Evolutionary conservation across 37 sponge, comb jelly and placozoan species (phyloP).

Genomic region (Haliclona indistincta): DNA sequence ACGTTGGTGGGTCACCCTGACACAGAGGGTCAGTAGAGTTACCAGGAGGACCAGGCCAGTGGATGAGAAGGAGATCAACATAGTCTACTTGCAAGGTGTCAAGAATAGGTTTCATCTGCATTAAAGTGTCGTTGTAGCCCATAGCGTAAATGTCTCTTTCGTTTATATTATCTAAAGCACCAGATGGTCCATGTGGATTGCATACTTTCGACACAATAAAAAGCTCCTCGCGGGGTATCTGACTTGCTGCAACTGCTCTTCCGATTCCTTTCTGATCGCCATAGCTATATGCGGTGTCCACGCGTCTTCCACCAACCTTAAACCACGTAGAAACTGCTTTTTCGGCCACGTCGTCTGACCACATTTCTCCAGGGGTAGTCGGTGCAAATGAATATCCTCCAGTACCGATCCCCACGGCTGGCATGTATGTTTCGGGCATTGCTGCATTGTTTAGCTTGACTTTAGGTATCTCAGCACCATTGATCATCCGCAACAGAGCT

Average conservation of each 20-base stretch:
- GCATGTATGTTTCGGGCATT: slow-evolving; percentile 24
- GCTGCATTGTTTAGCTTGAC: slow-evolving; percentile 28
- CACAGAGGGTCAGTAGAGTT: slow-evolving; percentile 10
- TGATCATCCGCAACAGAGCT: not conserved
- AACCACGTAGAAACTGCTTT: slow-evolving; percentile 20
- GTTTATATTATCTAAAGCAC: too few species aligned
- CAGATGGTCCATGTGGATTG: not conserved
- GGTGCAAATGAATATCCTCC: slow-evolving; percentile 3
- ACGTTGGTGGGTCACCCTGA: not conserved
- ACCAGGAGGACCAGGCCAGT: slow-evolving; percentile 7
- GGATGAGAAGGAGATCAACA: slow-evolving; percentile 34
- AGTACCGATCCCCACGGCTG: slow-evolving; percentile 32
- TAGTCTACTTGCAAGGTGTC: slow-evolving; percentile 12
- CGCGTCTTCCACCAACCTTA: slow-evolving; percentile 12
- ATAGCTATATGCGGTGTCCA: not conserved
- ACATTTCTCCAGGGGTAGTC: slow-evolving; percentile 10
- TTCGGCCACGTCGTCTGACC: slow-evolving; percentile 19
- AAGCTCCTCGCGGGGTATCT: slow-evolving; percentile 33
- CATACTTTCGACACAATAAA: slow-evolving; percentile 35
- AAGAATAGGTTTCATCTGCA: not conserved
- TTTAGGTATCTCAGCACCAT: slow-evolving; percentile 1
- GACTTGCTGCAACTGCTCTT: not conserved
- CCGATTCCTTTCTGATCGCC: slow-evolving; percentile 19
- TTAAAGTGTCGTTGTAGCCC: slow-evolving; percentile 35
- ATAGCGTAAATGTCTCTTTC: too few species aligned